Conservation (phyloP, 2,888 invertebrate species). For the Leptura quadrifasciata region DNA sequence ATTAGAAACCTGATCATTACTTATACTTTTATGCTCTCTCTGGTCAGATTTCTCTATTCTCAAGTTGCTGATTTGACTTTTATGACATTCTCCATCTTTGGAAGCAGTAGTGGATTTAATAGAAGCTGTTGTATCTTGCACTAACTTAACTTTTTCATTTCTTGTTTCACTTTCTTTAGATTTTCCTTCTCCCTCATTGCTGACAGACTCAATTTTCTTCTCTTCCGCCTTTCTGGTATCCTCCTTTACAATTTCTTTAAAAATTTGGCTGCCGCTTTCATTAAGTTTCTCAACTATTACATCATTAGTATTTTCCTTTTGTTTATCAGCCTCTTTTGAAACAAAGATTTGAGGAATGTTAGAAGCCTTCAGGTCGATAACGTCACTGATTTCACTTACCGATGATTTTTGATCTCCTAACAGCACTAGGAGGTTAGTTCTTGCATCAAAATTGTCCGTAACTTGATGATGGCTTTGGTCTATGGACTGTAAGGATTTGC, state of each 20-base stretch:
- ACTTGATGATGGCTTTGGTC: not conserved
- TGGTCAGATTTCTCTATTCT: not conserved
- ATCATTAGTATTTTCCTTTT: not conserved
- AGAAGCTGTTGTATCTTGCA: not conserved
- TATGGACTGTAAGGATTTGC: not conserved
- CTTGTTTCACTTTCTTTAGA: not conserved
- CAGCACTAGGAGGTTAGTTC: conserved; percentile 15
- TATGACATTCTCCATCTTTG: not conserved
- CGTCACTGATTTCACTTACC: not conserved
- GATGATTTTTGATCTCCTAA: not conserved
- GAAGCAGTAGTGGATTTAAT: not conserved
- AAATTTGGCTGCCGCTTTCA: not conserved
- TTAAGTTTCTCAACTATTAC: not conserved
- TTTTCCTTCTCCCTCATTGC: no score
- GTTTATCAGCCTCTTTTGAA: not conserved
- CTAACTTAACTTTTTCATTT: not conserved
- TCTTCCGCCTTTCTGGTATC: no score
- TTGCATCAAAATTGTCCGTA: not conserved
- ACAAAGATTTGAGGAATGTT: no score
- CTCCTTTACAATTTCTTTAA: no score
- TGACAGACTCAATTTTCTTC: no score
- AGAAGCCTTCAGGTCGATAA: not conserved
- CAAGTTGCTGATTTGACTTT: not conserved
- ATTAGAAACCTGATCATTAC: not conserved
- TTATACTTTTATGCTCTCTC: not conserved